Evolutionary conservation across 2,113 vertebrate species (phyloP).

Genomic region (Xenus cinereus): DNA sequence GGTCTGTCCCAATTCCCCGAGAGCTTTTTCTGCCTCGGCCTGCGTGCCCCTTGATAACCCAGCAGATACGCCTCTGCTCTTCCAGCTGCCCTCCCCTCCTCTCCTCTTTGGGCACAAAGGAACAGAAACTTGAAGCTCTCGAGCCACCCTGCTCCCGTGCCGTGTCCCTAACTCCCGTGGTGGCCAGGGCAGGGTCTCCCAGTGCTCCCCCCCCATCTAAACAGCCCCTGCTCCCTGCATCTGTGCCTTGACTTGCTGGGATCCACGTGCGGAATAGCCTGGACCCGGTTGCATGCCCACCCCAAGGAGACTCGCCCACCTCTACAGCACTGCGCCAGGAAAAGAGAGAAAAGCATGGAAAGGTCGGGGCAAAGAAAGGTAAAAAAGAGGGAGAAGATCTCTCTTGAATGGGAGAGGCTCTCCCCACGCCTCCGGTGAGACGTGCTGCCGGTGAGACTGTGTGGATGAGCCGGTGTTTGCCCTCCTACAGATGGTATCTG

Average conservation of each 20-base stretch:
- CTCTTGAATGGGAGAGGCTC: not conserved
- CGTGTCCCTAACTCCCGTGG: rapidly evolving
- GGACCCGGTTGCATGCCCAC: not conserved
- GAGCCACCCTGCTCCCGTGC: not conserved
- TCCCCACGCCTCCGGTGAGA: not conserved
- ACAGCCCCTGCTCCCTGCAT: not conserved
- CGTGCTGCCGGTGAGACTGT: not conserved
- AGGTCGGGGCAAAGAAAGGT: not conserved
- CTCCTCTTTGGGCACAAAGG: not conserved
- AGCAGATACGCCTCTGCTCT: not conserved
- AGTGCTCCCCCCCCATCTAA: not conserved
- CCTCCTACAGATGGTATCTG: not conserved
- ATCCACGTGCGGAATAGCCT: not conserved
- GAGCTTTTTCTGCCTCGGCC: not conserved
- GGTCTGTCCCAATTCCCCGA: not conserved
- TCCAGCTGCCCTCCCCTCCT: not conserved
- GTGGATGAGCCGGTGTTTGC: not conserved
- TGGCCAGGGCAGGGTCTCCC: not conserved
- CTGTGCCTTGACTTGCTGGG: conserved; percentile 26
- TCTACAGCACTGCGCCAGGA: not conserved
- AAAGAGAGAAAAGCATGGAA: not conserved
- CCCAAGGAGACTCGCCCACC: not conserved
- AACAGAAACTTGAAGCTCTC: not conserved
- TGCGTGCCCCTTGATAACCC: rapidly evolving
- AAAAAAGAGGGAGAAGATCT: not conserved